A percentile compares a stretch with the other conserved stretches of the same genome.
phyloP scores from a whole-genome alignment of 2,797 vertebrate genomes.

The Luscinia megarhynchos region DNA sequence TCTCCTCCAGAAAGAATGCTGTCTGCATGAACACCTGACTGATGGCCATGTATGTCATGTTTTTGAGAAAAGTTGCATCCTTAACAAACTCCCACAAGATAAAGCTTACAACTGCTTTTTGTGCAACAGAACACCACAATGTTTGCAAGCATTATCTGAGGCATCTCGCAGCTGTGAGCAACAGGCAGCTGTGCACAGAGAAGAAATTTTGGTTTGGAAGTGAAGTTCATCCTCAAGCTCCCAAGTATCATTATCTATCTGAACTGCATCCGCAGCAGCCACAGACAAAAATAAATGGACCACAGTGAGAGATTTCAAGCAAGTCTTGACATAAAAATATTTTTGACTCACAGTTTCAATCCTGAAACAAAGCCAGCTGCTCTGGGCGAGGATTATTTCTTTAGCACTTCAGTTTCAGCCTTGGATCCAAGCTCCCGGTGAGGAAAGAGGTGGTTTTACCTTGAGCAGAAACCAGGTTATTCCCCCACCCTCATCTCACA shows the following conservation, averaged over 20 bases:
- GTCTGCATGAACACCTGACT: not conserved
- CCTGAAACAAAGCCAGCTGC: constrained; percentile 29
- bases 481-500: not conserved
- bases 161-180: not conserved
- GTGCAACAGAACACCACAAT: not conserved
- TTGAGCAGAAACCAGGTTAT: constrained; percentile 10
- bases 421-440: not conserved
- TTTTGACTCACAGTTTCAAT: constrained; percentile 31
- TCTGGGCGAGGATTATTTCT: constrained; percentile 33
- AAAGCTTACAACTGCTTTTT: not conserved
- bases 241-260: not conserved
- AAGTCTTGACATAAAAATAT: constrained; percentile 35
- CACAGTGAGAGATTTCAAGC: constrained; percentile 20
- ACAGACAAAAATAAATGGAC: constrained; percentile 28
- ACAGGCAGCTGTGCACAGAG: not conserved
- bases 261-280: not conserved
- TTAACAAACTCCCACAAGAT: not conserved
- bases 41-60: not conserved
- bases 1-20: not conserved
- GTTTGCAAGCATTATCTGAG: not conserved
- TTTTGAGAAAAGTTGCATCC: not conserved
- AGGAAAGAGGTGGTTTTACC: not conserved
- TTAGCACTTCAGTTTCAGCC: constrained; percentile 25
- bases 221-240: not conserved
- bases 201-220: not conserved